These are phyloP conservation scores for Penaeus chinensis DNA, from an alignment of 1,140 invertebrate species.

Conservation along the genomic window DNA sequence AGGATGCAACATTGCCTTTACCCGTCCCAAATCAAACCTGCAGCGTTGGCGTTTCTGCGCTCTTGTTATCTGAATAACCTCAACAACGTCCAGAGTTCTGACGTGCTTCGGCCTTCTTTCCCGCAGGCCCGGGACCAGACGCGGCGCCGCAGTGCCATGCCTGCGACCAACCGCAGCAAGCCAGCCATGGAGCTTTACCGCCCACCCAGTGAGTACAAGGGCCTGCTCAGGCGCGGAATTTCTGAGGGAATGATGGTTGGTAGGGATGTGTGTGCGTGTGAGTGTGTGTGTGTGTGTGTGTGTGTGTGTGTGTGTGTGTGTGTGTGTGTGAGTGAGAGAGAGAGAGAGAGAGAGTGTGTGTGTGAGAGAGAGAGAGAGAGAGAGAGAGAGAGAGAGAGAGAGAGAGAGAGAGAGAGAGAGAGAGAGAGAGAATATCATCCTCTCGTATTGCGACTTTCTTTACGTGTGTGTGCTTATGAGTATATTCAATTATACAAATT, in stretches of 20 bases:
- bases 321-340: not conserved
- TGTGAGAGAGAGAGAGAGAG: no score
- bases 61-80: not conserved
- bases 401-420: no score
- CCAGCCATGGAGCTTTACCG: slow-evolving; percentile 88
- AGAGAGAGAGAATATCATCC: no score
- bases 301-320: not conserved
- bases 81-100: no score
- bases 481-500: no score
- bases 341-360: no score
- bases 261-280: slow-evolving; percentile 15
- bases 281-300: not conserved
- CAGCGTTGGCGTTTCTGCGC: not conserved
- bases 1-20: not conserved
- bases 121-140: slow-evolving; percentile 42
- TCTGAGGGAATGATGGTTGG: slow-evolving; percentile 15
- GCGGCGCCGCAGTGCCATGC: slow-evolving; percentile 60
- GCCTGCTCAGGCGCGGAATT: not conserved
- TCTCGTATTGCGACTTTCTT: no score
- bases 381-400: no score
- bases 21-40: no score
- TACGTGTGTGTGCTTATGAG: no score
- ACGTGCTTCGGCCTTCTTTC: not conserved
- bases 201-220: slow-evolving; percentile 78
- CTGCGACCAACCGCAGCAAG: slow-evolving; percentile 69